A percentile compares a stretch with the other conserved stretches of the same genome.
phyloP scores from a whole-genome alignment of 2,888 invertebrate species.

The Steinernema carpocapsae region DNA sequence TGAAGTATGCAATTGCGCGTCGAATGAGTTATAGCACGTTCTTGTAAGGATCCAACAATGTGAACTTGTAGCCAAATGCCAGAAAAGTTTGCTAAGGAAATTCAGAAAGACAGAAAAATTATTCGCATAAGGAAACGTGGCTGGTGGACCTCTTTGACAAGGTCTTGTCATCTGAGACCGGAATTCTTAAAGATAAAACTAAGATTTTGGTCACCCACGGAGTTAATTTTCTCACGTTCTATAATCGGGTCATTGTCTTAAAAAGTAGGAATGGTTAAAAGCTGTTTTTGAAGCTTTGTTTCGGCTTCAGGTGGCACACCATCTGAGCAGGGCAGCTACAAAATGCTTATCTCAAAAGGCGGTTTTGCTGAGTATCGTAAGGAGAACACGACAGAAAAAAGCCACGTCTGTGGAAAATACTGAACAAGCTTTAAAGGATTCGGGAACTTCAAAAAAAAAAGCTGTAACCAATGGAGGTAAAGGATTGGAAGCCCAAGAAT shows the following conservation, averaged over 20 bases:
- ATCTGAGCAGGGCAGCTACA: constrained; percentile 87
- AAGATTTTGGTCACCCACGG: constrained; percentile 92
- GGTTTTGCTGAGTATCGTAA: constrained; percentile 74
- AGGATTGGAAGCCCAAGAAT: constrained; percentile 54
- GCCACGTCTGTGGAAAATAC: no score
- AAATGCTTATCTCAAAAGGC: constrained; percentile 80
- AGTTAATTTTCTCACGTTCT: constrained; percentile 87
- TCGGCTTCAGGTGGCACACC: constrained; percentile 80
- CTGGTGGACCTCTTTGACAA: constrained; percentile 95
- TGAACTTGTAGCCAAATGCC: no score
- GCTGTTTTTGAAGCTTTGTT: no score
- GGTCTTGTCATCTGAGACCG: constrained; percentile 76
- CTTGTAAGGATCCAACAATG: no score
- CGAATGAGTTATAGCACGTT: no score
- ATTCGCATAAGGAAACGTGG: no score
- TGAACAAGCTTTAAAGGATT: no score
- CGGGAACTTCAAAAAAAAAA: no score
- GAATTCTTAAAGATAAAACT: constrained; percentile 73
- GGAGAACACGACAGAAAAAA: no score
- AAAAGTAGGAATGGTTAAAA: constrained; percentile 74
- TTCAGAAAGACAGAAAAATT: no score
- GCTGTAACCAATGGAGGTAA: constrained; percentile 69
- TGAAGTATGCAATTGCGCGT: no score
- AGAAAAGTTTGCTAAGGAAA: no score
- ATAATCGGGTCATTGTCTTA: constrained; percentile 88